Percentiles rank a stretch among this genome's conserved stretches.
phyloP scores from a whole-genome alignment of 2,888 invertebrate species.

The Caenorhabditis panamensis region DNA sequence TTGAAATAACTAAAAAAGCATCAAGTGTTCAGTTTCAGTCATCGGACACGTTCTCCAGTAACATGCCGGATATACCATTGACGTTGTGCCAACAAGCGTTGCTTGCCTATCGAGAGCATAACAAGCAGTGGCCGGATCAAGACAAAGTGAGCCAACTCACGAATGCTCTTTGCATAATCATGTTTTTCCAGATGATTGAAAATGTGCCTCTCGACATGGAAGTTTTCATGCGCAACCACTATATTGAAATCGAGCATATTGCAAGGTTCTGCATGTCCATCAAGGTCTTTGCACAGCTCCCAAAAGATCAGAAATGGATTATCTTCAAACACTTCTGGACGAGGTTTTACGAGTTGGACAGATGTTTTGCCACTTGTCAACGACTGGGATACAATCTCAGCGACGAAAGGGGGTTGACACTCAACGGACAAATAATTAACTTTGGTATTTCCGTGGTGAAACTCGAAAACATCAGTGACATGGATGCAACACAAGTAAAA shows the following conservation, averaged over 20 bases:
- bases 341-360: constrained; percentile 64
- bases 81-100: constrained; percentile 67
- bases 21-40: constrained; percentile 34
- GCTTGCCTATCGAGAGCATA: constrained; percentile 65
- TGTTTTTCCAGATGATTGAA: constrained; percentile 47
- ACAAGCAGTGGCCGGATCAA: constrained; percentile 63
- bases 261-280: constrained; percentile 69
- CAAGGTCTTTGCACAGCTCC: constrained; percentile 58
- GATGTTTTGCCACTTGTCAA: constrained; percentile 65
- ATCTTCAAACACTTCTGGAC: constrained; percentile 70
- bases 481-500: constrained; percentile 62
- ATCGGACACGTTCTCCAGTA: constrained; percentile 28
- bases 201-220: constrained; percentile 62
- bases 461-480: constrained; percentile 60
- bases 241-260: constrained; percentile 66
- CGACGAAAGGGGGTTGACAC: constrained; percentile 59
- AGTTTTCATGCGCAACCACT: constrained; percentile 62
- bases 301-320: constrained; percentile 69
- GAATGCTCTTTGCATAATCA: neutral
- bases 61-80: constrained; percentile 52
- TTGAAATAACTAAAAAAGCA: too few relatives aligned
- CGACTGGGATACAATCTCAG: constrained; percentile 58
- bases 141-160: constrained; percentile 33
- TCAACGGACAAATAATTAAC: constrained; percentile 64
- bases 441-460: constrained; percentile 62